A percentile compares a stretch with the other conserved stretches of the same genome.
phyloP scores from a whole-genome alignment of 2,113 vertebrate species.

The Salvator merianae region DNA sequence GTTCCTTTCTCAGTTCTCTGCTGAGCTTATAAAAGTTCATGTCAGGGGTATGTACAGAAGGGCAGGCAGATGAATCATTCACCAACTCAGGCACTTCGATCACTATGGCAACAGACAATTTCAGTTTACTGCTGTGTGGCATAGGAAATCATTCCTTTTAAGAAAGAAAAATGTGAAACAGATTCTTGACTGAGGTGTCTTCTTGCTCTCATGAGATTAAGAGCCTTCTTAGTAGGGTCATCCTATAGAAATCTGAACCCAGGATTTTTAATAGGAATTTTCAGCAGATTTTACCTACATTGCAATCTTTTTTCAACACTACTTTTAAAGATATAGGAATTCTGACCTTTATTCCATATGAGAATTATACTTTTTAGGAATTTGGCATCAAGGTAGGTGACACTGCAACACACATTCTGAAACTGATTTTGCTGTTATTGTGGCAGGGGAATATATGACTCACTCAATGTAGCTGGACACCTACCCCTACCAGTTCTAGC shows the following conservation, averaged over 20 bases:
- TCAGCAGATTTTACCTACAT: too few relatives aligned
- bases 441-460: too few relatives aligned
- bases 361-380: too few relatives aligned
- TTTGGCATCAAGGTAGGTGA: neutral
- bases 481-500: too few relatives aligned
- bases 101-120: constrained; percentile 1
- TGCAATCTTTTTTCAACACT: too few relatives aligned
- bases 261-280: too few relatives aligned
- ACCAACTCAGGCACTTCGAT: neutral
- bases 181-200: neutral
- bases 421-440: neutral
- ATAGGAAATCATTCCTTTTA: neutral
- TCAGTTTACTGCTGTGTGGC: neutral
- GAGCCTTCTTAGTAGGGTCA: neutral
- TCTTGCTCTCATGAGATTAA: neutral
- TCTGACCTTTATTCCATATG: too few relatives aligned
- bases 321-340: neutral
- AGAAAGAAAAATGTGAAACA: neutral
- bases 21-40: neutral
- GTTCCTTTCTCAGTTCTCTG: neutral
- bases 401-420: neutral
- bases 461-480: too few relatives aligned
- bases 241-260: too few relatives aligned
- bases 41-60: neutral
- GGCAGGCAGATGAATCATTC: neutral